Conservation (phyloP, 2,888 invertebrate genomes). For the Scelioninae gen. 1 region DNA sequence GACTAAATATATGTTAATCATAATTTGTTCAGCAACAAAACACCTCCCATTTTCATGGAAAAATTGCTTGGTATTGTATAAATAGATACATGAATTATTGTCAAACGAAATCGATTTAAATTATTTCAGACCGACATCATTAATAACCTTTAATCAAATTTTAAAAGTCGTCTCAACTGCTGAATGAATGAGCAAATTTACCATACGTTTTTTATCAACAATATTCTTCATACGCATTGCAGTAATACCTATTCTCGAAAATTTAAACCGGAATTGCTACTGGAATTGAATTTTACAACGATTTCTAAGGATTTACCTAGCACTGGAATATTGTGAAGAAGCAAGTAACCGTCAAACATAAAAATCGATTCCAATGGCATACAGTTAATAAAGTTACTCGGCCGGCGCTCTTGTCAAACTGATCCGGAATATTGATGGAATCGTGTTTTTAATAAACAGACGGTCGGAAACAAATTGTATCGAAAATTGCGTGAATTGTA, state of each 20-base stretch:
- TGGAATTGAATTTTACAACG: slow-evolving; percentile 35
- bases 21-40: background rate
- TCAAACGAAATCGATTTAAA: background rate
- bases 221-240: slow-evolving; percentile 10
- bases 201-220: slow-evolving; percentile 6
- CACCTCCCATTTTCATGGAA: background rate
- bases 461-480: slow-evolving; percentile 42
- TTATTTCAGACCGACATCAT: background rate
- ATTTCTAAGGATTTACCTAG: slow-evolving; percentile 13
- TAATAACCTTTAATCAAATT: slow-evolving; percentile 20
- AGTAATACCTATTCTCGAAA: slow-evolving; percentile 6
- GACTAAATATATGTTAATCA: too few relatives aligned
- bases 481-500: slow-evolving; percentile 23
- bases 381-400: slow-evolving; percentile 45
- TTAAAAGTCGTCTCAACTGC: background rate
- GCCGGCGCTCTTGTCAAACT: slow-evolving; percentile 28
- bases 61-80: background rate
- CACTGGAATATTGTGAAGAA: slow-evolving; percentile 24
- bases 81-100: slow-evolving; percentile 3
- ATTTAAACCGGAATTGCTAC: slow-evolving; percentile 10
- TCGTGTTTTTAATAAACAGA: slow-evolving; percentile 50
- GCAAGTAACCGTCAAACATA: slow-evolving; percentile 2
- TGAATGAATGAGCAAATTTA: slow-evolving; percentile 28
- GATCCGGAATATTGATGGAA: slow-evolving; percentile 46
- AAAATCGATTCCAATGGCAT: slow-evolving; percentile 42